Percentiles rank a stretch among this genome's conserved stretches.
Conservation (phyloP, 2,888 invertebrate genomes). For the Timema podura region DNA sequence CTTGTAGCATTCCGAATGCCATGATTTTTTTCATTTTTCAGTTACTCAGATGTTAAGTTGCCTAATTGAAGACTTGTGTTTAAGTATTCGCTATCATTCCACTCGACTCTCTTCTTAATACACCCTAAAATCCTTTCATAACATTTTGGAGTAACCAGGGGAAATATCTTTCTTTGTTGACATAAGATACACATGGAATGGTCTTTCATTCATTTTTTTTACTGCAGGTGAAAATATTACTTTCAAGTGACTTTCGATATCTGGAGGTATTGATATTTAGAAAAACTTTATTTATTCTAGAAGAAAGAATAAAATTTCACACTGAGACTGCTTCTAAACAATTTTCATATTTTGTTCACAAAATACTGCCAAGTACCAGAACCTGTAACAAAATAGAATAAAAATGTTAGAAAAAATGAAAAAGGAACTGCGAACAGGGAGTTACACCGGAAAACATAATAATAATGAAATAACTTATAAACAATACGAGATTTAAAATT, state of each 20-base stretch:
- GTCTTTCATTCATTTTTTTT: too few species aligned
- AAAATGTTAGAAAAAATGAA: not conserved
- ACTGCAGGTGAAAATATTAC: not conserved
- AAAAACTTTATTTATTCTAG: not conserved
- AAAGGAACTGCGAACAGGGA: not conserved
- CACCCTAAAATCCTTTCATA: not conserved
- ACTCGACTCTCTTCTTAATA: not conserved
- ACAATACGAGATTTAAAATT: too few species aligned
- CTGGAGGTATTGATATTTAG: not conserved
- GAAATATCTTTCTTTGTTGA: too few species aligned
- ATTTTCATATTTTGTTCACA: too few species aligned
- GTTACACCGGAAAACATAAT: not conserved
- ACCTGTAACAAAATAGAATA: not conserved
- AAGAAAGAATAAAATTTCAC: not conserved
- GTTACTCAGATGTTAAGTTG: not conserved
- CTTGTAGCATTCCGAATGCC: not conserved
- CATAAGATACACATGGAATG: too few species aligned
- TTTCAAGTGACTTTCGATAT: not conserved
- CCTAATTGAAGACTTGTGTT: not conserved
- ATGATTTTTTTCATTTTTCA: conserved; percentile 2
- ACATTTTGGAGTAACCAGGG: not conserved
- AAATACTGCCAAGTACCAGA: too few species aligned
- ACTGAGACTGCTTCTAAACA: too few species aligned
- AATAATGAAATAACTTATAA: not conserved
- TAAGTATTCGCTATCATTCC: not conserved